Percentiles rank a stretch among this genome's conserved stretches.
These are phyloP conservation scores for Eristalis tenax DNA, from an alignment of 2,888 invertebrate genomes.

Conservation along the genomic window DNA sequence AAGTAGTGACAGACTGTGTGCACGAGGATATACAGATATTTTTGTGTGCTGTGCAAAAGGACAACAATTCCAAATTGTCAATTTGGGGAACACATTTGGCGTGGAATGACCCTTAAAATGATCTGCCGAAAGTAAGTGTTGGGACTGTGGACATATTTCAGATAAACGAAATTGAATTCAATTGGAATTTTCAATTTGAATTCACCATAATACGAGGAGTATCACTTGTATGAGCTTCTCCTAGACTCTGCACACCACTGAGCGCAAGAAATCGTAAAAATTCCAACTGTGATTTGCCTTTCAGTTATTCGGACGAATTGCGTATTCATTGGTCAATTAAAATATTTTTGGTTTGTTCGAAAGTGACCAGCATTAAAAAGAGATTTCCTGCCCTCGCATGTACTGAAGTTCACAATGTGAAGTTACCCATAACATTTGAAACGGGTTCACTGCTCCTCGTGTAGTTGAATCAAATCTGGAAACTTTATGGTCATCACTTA, in stretches of 20 bases:
- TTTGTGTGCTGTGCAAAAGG: background rate
- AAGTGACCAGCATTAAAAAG: background rate
- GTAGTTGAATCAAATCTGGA: too few relatives aligned
- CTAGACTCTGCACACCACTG: background rate
- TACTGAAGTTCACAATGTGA: background rate
- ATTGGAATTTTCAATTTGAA: slow-evolving; percentile 55
- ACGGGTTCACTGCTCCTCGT: too few relatives aligned
- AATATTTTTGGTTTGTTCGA: background rate
- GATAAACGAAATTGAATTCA: slow-evolving; percentile 58
- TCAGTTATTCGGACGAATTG: background rate
- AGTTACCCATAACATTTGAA: too few relatives aligned
- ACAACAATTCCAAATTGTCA: slow-evolving; percentile 39
- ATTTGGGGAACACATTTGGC: slow-evolving; percentile 57
- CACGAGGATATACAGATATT: background rate
- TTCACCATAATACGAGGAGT: background rate
- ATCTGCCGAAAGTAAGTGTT: slow-evolving; percentile 50
- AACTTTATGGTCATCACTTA: too few relatives aligned
- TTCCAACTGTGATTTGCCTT: background rate
- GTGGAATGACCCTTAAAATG: slow-evolving; percentile 65
- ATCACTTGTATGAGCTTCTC: background rate
- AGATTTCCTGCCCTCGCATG: background rate
- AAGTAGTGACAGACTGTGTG: background rate
- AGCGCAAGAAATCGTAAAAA: background rate
- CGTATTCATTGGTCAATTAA: background rate
- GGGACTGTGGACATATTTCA: slow-evolving; percentile 41